A percentile compares a stretch with the other conserved stretches of the same genome.
Evolutionary conservation across 2,888 invertebrate species (phyloP).

Genomic region (Eurytoma adleriae): DNA sequence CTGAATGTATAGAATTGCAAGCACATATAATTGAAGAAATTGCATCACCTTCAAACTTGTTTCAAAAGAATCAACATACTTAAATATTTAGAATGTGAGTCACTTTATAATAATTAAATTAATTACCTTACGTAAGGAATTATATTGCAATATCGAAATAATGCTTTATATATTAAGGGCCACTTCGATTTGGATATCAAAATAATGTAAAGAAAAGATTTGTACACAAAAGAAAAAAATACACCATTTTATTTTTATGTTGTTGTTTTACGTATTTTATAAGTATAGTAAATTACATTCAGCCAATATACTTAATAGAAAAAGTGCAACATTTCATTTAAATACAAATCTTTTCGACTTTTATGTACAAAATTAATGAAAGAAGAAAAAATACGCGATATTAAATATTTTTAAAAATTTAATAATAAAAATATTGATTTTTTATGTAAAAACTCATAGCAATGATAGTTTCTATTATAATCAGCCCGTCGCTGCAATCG

Average conservation of each 20-base stretch:
- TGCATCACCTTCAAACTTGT: too few species aligned
- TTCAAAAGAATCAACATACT: too few species aligned
- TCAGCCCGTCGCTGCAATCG: constrained; percentile 13
- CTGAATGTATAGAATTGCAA: too few species aligned
- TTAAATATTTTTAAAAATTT: constrained; percentile 26
- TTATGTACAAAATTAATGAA: constrained; percentile 41
- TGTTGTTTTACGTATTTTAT: constrained; percentile 10
- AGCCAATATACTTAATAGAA: constrained; percentile 23
- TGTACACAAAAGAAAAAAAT: constrained; percentile 24
- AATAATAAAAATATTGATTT: constrained; percentile 55
- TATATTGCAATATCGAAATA: too few species aligned
- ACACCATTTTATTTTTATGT: constrained; percentile 7
- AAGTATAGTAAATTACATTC: constrained; percentile 18
- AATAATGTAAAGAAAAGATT: constrained; percentile 37
- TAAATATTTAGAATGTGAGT: too few species aligned
- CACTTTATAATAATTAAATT: too few species aligned
- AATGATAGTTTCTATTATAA: constrained; percentile 53
- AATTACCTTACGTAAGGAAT: too few species aligned
- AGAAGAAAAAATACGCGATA: constrained; percentile 21
- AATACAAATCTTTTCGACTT: constrained; percentile 45
- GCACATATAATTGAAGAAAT: too few species aligned
- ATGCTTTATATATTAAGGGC: too few species aligned
- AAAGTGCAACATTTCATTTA: constrained; percentile 17
- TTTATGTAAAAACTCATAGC: constrained; percentile 45
- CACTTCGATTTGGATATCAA: background rate